phyloP scores from a whole-genome alignment of 2,888 invertebrate genomes.

The Patella ulyssiponensis region DNA sequence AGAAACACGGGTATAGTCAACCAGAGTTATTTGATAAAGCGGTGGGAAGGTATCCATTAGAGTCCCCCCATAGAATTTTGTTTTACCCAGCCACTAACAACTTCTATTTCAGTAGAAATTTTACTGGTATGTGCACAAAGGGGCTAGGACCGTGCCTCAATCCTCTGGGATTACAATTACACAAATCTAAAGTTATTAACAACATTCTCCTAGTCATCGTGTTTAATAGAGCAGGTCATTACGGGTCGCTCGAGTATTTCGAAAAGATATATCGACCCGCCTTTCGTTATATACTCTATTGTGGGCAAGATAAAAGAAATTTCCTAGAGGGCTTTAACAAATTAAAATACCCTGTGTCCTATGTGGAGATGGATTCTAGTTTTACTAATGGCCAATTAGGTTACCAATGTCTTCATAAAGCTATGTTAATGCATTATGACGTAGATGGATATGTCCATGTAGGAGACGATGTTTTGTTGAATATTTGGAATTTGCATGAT shows the following conservation, averaged over 20 bases:
- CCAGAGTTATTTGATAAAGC: not conserved
- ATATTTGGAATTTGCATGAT: constrained; percentile 13
- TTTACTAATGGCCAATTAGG: not conserved
- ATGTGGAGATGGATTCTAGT: not conserved
- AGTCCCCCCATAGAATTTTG: not conserved
- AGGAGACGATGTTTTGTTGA: constrained; percentile 15
- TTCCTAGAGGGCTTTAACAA: not conserved
- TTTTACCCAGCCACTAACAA: not conserved
- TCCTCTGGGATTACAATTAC: too few species aligned
- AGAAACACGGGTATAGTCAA: not conserved
- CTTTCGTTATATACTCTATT: constrained; percentile 9
- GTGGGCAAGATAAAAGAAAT: not conserved
- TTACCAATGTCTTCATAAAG: constrained; percentile 12
- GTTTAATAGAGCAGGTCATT: constrained; percentile 1
- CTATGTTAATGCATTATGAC: constrained; percentile 11
- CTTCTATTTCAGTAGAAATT: not conserved
- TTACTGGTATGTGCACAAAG: not conserved
- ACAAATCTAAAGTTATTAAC: not conserved
- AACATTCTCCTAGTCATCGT: not conserved
- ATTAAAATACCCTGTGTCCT: not conserved
- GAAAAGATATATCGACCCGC: not conserved
- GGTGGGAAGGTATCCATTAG: not conserved
- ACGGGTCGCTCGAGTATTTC: not conserved
- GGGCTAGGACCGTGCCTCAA: not conserved
- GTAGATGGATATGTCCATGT: constrained; percentile 17